These are phyloP conservation scores for Aphelenchoides besseyi DNA, from an alignment of 1,140 invertebrate genomes.

Conservation along the genomic window DNA sequence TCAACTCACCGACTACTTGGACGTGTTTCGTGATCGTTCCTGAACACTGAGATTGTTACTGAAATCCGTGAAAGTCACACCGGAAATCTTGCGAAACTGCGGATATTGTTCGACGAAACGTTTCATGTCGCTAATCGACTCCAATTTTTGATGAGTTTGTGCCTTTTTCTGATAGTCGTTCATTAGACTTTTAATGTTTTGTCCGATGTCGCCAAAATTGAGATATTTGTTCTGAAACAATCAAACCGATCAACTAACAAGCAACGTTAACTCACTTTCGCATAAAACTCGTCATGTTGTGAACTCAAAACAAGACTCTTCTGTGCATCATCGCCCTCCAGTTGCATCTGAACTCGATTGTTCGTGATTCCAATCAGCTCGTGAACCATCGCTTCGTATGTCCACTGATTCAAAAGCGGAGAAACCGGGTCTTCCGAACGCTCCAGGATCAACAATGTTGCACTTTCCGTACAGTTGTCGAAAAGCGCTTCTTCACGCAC, in stretches of 20 bases:
- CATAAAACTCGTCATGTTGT: slow-evolving; percentile 96
- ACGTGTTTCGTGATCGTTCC: slow-evolving; percentile 91
- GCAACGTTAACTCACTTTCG: slow-evolving; percentile 69
- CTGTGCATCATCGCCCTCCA: slow-evolving; percentile 70
- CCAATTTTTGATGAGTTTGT: slow-evolving; percentile 87
- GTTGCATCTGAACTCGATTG: slow-evolving; percentile 83
- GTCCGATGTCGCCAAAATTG: slow-evolving; percentile 97
- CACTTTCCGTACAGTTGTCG: slow-evolving; percentile 42
- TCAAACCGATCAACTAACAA: background rate
- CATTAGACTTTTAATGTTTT: slow-evolving; percentile 92
- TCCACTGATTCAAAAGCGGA: slow-evolving; percentile 97
- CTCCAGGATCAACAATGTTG: slow-evolving; percentile 75
- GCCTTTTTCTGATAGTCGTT: slow-evolving; percentile 94
- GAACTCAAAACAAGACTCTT: slow-evolving; percentile 84
- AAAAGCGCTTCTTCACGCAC: slow-evolving; percentile 63
- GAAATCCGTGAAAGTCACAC: slow-evolving; percentile 60
- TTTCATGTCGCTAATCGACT: slow-evolving; percentile 98
- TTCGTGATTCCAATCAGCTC: slow-evolving; percentile 90
- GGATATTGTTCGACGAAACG: slow-evolving; percentile 97
- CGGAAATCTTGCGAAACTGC: slow-evolving; percentile 97
- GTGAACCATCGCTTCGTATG: slow-evolving; percentile 99
- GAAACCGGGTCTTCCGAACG: slow-evolving; percentile 88
- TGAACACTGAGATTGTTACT: slow-evolving; percentile 18
- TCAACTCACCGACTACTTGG: slow-evolving; percentile 88
- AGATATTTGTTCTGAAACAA: slow-evolving; percentile 81